Evolutionary conservation across 2,888 invertebrate species (phyloP), one percentile per base, ranked within the genome.

Genomic region (Thymelicus acteon): DNA sequence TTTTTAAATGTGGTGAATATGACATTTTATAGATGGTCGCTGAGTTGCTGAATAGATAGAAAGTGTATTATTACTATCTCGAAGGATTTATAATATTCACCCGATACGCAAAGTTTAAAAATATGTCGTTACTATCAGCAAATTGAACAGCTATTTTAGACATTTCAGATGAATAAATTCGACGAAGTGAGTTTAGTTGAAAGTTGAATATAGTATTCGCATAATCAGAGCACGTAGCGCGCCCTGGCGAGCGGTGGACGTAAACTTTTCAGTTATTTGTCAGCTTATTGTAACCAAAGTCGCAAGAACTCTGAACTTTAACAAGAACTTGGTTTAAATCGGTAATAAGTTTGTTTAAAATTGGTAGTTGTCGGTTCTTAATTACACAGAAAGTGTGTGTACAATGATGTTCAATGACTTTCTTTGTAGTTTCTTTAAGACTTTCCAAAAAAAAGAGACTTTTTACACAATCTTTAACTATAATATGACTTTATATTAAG

Each of bases 211-310:
- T 60, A 15, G 60, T 10, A 60, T 60, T 60, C 57, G 57, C 57
- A 57, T 37, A 60, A 60, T 60, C 39, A n/a, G 15, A 60, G 40
- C 60, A 60, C 60, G 60, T 60, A 60, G 40, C 60, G 40, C 60
- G 60, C 39, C 39, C 58, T 58, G 58, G 58, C 58, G 58, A 31
- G 12, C 31, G 57, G 57, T 58, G 58, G 58, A 37, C 58, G 58
- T 39, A 58, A 58, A 58, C 58, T 58, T 58, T 58, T 58, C 58
- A 58, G 58, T 58, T 58, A 58, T 58, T 58, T 58, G 58, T 58
- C 58, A 58, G 31, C 37, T 37, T 58, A 58, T 58, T 58, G 58
- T 58, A 58, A 37, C 31, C 7, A n/a, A 13, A 58, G 58, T 58
- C 58, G 39, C 58, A 37, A 54, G 24, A 54, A 24, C 54, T 24